Evolutionary conservation across 2,113 vertebrate genomes (phyloP), one percentile per base, ranked within the genome.

Genomic region (Ifrita kowaldi): DNA sequence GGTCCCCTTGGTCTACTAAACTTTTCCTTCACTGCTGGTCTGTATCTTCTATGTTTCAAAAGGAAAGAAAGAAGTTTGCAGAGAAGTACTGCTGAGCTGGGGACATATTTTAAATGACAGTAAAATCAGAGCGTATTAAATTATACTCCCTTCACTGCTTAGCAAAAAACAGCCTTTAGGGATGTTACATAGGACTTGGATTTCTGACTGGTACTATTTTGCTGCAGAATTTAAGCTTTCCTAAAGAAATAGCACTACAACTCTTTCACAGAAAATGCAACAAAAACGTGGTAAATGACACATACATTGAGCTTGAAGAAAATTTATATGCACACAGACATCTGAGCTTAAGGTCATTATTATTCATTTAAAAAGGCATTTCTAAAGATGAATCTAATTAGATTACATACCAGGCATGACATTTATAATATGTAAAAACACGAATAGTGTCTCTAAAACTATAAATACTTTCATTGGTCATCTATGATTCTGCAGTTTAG

Each of bases 31-130:
- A 41, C 3, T 87, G n/a, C 77, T 42, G 37, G 7, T 33, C 22
- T 47, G 26, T 27, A 55, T 56, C 39, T 50, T 47, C 11, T 49
- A 7, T 8, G 15, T 71, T 76, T 81, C 33, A 68, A 70, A 73
- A 63, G 9, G 10, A 10, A 39, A 60, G 49, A 42, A 50, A 84
- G n/a, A 63, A 28, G 23, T 77, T 60, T 95, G 39, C 39, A 83
- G 42, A 68, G 13, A 14, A 93, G 64, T 62, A 68, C 42, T 82
- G 57, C 62, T 89, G 74, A 82, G 79, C 39, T 81, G 50, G 21
- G 83, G 70, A 87, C 90, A 75, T 92, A 96, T 91, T 96, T 96
- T 96, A 95, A 93, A 71, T 78, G 84, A 89, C 21, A 18, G 90
- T 68, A 85, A 92, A 82, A 96, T 92, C 92, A 87, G 44, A 82